Base-by-base conservation (phyloP, 2,888 invertebrate species). In the Xanthorhoe designata region DNA sequence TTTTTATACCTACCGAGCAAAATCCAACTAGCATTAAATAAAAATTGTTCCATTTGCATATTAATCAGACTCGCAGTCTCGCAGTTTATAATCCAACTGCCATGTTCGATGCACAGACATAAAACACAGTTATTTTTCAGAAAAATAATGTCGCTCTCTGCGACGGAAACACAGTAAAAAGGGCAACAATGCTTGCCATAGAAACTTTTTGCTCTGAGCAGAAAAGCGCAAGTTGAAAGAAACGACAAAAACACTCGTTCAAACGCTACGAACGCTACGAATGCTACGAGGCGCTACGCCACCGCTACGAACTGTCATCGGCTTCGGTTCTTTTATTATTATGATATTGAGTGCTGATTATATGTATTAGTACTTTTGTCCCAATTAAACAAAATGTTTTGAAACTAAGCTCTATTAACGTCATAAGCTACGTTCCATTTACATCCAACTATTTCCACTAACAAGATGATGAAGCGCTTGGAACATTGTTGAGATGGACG, bases 241-340 rank as follows among this genome's bases (percentile, higher is more conserved):
- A 45, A 54, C 13, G 38, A 47, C 1, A 45, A n/a, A 59, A 50
- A 13, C 4, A 54, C 50, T 42, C 19, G 35, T 35, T 57, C 42
- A 24, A 42, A 17, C 13, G 49, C 47, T 54, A 61, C 42, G 49
- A 42, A 17, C 13, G 49, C 47, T 54, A 61, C 42, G 49, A 29
- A 49, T 42, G 47, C 67, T 63, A 60, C 63, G 59, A 52, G 53
- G 15, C n/a, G 63, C 63, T 63, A 66, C 66, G 59, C 42, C 19
- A 45, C 29, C 29, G 47, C 53, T 61, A 61, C 61, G 35, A 61
- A 38, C 38, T 38, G 35, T 9, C 6, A 35, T 24, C 24, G 5
- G 38, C 1, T 38, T 38, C 35, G 1, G 35, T 35, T 35, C 35
- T n/a, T n/a, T n/a, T n/a, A n/a, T n/a, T n/a, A n/a, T n/a, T n/a